Conservation (phyloP, 2,888 invertebrate genomes). For the Leucozona laternaria region DNA sequence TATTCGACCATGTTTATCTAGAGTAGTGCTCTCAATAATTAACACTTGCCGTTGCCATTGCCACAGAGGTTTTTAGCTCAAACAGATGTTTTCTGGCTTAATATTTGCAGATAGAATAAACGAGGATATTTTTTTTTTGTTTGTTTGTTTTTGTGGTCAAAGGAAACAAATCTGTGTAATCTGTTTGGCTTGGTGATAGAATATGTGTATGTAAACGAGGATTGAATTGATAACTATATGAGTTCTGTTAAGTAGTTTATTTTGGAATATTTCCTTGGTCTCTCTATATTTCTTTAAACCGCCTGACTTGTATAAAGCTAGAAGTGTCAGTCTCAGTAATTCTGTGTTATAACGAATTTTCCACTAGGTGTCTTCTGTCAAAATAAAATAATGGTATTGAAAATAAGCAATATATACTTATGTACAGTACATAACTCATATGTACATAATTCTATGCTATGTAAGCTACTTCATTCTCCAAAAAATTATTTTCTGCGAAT, state of each 20-base stretch:
- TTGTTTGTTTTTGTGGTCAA: conserved; percentile 38
- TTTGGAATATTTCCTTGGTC: not conserved
- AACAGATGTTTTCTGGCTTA: conserved; percentile 52
- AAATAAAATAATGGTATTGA: no score
- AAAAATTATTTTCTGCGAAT: no score
- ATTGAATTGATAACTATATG: not conserved
- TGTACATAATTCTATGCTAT: no score
- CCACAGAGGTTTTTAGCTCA: conserved; percentile 12
- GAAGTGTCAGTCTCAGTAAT: not conserved
- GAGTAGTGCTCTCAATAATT: conserved; percentile 51
- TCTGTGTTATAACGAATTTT: not conserved
- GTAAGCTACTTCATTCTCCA: no score
- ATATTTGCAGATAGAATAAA: conserved; percentile 5
- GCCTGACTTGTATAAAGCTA: not conserved
- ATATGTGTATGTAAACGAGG: not conserved
- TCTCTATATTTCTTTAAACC: not conserved
- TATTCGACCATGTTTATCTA: conserved; percentile 10
- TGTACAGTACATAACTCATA: no score
- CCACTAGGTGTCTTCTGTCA: not conserved
- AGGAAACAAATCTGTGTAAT: conserved; percentile 28
- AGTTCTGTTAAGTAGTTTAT: not conserved
- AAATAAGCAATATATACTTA: no score
- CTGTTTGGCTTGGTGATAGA: conserved; percentile 25
- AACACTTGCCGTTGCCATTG: no score
- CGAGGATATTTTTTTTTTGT: not conserved